phyloP scores from a whole-genome alignment of 1,140 invertebrate genomes.

The Grapholita molesta region DNA sequence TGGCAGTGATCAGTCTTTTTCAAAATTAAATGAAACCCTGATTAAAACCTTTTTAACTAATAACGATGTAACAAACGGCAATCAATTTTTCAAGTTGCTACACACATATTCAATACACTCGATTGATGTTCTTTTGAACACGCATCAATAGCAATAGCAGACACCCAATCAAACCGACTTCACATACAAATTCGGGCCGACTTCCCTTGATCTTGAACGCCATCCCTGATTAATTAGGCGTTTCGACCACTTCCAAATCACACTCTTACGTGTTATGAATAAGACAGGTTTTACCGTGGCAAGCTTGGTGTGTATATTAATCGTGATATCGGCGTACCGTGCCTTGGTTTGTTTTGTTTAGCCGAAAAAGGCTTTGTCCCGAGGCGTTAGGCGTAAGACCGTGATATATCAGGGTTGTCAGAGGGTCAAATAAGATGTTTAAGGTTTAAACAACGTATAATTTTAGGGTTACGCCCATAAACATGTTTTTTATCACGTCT shows the following conservation, averaged over 20 bases:
- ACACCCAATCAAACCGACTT: not conserved
- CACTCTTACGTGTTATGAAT: not conserved
- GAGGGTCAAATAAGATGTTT: conserved; percentile 7
- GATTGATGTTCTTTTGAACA: not conserved
- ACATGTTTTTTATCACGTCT: not conserved
- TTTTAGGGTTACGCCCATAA: not conserved
- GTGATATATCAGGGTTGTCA: conserved; percentile 12
- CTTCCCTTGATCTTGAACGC: conserved; percentile 4
- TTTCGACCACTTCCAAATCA: not conserved
- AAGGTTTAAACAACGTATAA: not conserved
- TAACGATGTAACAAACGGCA: not conserved
- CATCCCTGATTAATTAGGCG: conserved; percentile 12
- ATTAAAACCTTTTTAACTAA: no score
- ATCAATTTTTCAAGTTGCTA: not conserved
- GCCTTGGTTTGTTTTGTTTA: conserved; percentile 7
- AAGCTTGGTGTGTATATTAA: not conserved
- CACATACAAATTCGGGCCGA: not conserved
- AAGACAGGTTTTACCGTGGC: not conserved
- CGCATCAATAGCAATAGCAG: not conserved
- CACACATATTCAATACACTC: not conserved
- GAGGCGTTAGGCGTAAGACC: not conserved
- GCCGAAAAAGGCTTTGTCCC: not conserved
- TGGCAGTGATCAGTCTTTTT: no score
- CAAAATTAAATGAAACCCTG: no score
- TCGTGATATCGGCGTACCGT: not conserved